phyloP scores from a whole-genome alignment of 2,797 vertebrate genomes.

The Cirrhinus mrigala region DNA sequence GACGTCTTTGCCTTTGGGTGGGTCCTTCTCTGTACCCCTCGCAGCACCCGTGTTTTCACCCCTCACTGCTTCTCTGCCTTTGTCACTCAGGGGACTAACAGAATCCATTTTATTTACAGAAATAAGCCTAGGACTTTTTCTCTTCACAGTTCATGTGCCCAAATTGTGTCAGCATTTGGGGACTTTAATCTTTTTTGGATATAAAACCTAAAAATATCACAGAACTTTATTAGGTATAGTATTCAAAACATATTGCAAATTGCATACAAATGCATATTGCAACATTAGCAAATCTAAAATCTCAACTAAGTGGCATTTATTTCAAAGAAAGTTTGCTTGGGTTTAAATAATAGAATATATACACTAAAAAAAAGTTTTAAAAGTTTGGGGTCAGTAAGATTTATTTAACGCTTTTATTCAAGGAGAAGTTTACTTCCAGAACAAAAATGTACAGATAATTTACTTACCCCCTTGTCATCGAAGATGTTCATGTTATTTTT shows the following conservation, averaged over 20 bases:
- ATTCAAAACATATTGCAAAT: not conserved
- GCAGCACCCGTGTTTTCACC: not conserved
- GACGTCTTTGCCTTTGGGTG: constrained; percentile 98
- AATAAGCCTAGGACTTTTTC: not conserved
- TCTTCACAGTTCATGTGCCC: not conserved
- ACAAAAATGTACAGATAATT: no score
- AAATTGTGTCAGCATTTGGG: not conserved
- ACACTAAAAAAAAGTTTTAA: no score
- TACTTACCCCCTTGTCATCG: no score
- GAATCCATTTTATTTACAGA: not conserved
- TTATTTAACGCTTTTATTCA: no score
- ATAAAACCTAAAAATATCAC: not conserved
- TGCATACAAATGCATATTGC: no score
- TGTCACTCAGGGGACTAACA: not conserved
- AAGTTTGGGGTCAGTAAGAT: no score
- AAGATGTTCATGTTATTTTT: no score
- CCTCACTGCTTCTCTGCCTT: constrained; percentile 11
- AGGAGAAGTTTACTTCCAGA: no score
- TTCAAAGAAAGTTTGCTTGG: no score
- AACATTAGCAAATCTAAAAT: no score
- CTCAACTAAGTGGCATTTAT: no score
- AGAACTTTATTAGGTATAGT: not conserved
- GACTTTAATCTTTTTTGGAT: not conserved
- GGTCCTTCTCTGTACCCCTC: constrained; percentile 59
- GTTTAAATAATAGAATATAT: no score